These are phyloP conservation scores for Aphis gossypii DNA, from an alignment of 1,140 invertebrate species.

Conservation along the genomic window DNA sequence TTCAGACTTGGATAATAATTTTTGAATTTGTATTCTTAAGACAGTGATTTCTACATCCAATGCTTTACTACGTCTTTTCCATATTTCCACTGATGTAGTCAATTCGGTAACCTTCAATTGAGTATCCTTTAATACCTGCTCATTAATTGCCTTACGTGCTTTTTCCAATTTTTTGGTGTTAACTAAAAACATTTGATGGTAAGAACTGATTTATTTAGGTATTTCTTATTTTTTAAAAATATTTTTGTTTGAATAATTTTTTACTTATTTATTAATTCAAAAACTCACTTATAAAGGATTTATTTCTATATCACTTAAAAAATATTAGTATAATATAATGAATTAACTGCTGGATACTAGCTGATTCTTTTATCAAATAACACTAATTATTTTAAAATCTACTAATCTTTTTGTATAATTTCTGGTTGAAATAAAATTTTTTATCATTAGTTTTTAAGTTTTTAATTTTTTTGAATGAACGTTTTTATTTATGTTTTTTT, in stretches of 20 bases:
- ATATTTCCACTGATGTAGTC: not conserved
- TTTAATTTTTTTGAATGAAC: too few relatives aligned
- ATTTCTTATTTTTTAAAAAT: not conserved
- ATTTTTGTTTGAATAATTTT: not conserved
- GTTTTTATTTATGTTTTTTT: too few relatives aligned
- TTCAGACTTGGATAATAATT: conserved; percentile 25
- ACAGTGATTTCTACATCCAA: conserved; percentile 37
- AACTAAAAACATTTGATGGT: not conserved
- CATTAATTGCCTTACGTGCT: not conserved
- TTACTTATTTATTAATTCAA: too few relatives aligned
- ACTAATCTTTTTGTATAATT: too few relatives aligned
- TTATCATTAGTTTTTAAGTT: too few relatives aligned
- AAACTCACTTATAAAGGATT: too few relatives aligned
- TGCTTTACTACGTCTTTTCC: conserved; percentile 32
- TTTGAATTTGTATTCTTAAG: conserved; percentile 29
- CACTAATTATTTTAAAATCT: too few relatives aligned
- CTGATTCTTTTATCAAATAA: too few relatives aligned
- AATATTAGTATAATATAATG: too few relatives aligned
- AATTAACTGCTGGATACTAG: too few relatives aligned
- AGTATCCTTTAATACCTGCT: not conserved
- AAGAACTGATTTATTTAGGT: not conserved
- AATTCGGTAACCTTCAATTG: not conserved
- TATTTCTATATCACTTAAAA: too few relatives aligned
- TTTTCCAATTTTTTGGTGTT: not conserved
- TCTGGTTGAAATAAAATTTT: too few relatives aligned